These are phyloP conservation scores for Kryptolebias ocellatus DNA, from an alignment of 2,797 vertebrate genomes.

Conservation along the genomic window DNA sequence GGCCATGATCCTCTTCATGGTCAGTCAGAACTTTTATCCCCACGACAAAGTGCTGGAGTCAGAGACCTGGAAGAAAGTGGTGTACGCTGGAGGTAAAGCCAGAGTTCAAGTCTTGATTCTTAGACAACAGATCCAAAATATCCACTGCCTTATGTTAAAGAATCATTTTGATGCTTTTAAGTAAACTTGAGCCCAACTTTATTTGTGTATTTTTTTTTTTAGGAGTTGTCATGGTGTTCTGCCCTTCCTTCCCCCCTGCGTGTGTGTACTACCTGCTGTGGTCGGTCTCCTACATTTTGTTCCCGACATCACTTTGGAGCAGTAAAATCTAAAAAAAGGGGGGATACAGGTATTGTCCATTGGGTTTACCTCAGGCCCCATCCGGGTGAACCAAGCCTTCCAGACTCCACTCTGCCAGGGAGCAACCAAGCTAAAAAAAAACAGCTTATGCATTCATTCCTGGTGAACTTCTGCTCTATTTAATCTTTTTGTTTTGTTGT, in stretches of 20 bases:
- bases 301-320: slow-evolving; percentile 90
- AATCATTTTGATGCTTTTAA: background rate
- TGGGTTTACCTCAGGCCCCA: slow-evolving; percentile 33
- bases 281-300: slow-evolving; percentile 92
- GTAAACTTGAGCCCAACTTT: background rate
- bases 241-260: slow-evolving; percentile 81
- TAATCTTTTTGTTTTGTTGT: slow-evolving; percentile 47
- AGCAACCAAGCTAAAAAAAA: slow-evolving; percentile 49
- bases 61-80: slow-evolving; percentile 92
- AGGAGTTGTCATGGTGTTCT: slow-evolving; percentile 88
- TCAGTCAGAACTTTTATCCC: slow-evolving; percentile 90
- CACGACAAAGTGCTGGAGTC: slow-evolving; percentile 93
- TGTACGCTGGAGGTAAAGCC: slow-evolving; percentile 90
- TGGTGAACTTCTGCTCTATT: slow-evolving; percentile 29
- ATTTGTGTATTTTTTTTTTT: background rate
- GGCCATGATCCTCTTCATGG: slow-evolving; percentile 92
- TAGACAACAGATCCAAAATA: background rate
- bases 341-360: background rate
- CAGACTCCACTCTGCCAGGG: slow-evolving; percentile 39
- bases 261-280: slow-evolving; percentile 92
- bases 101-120: background rate
- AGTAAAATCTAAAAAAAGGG: slow-evolving; percentile 78
- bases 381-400: slow-evolving; percentile 48
- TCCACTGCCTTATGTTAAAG: too few relatives aligned
- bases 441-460: slow-evolving; percentile 23